Conservation (phyloP, 2,113 vertebrate species). For the Boulengeromyrus knoepffleri region DNA sequence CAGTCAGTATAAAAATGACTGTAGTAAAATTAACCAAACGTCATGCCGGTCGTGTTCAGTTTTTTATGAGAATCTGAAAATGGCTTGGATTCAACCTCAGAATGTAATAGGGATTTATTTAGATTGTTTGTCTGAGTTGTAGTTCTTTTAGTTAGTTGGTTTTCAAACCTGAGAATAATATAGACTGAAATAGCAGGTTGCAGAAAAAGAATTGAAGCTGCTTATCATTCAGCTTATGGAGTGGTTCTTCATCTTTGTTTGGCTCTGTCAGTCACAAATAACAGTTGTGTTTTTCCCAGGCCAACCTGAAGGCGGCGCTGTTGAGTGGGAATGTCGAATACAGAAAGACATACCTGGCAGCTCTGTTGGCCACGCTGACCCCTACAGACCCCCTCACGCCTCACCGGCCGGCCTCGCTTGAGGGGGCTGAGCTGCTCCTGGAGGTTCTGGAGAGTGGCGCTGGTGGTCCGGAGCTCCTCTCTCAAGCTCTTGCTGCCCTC, state of each 20-base stretch:
- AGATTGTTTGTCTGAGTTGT: background rate
- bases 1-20: background rate
- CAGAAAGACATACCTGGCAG: slow-evolving; percentile 62
- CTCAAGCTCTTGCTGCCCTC: slow-evolving; percentile 51
- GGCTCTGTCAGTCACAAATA: background rate
- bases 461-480: slow-evolving; percentile 62
- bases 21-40: background rate
- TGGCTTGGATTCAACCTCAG: background rate
- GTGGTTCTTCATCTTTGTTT: background rate
- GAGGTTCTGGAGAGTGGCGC: slow-evolving; percentile 50
- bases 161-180: background rate
- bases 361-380: slow-evolving; percentile 53
- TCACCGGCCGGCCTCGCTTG: slow-evolving; percentile 21
- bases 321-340: slow-evolving; percentile 51
- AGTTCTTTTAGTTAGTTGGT: background rate
- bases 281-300: slow-evolving; percentile 47
- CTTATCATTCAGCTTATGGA: background rate
- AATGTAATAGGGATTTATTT: background rate
- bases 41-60: background rate
- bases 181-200: background rate
- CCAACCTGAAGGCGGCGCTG: slow-evolving; percentile 54
- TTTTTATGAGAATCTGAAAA: background rate
- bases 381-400: background rate
- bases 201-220: background rate
- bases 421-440: slow-evolving; percentile 63